These are phyloP conservation scores for Oscheius sp. DNA, from an alignment of 2,888 invertebrate species.

Conservation along the genomic window DNA sequence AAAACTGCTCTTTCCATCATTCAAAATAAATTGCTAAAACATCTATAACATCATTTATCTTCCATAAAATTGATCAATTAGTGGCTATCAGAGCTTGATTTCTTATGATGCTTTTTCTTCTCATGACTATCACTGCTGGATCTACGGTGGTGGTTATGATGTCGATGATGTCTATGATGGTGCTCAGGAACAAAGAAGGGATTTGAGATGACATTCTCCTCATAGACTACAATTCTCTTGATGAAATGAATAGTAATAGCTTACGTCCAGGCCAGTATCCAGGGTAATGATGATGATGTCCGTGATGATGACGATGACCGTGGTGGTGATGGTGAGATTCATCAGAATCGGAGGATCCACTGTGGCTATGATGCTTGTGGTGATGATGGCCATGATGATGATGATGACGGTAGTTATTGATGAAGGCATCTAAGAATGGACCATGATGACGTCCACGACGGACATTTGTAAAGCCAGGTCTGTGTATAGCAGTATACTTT, in stretches of 20 bases:
- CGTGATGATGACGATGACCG: not conserved
- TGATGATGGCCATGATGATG: not conserved
- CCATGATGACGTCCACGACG: not conserved
- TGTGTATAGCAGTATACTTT: too few species aligned
- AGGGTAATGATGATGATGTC: not conserved
- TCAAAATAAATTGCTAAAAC: not conserved
- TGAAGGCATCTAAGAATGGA: slow-evolving; percentile 4
- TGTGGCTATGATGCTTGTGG: not conserved
- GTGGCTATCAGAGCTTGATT: too few species aligned
- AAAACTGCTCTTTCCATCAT: not conserved
- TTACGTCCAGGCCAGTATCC: slow-evolving; percentile 1
- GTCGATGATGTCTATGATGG: not conserved
- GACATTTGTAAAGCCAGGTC: slow-evolving; percentile 11
- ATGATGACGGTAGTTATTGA: not conserved
- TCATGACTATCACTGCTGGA: not conserved
- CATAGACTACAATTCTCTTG: not conserved
- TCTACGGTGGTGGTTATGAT: not conserved
- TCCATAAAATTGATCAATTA: too few species aligned
- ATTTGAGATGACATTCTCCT: not conserved
- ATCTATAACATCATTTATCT: too few species aligned
- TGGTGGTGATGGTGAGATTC: not conserved
- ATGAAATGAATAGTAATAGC: not conserved
- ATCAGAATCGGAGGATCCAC: not conserved
- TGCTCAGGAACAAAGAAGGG: slow-evolving; percentile 9
- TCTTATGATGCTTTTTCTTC: not conserved